Conservation (phyloP, 1,140 invertebrate species). For the Penaeus vannamei region DNA sequence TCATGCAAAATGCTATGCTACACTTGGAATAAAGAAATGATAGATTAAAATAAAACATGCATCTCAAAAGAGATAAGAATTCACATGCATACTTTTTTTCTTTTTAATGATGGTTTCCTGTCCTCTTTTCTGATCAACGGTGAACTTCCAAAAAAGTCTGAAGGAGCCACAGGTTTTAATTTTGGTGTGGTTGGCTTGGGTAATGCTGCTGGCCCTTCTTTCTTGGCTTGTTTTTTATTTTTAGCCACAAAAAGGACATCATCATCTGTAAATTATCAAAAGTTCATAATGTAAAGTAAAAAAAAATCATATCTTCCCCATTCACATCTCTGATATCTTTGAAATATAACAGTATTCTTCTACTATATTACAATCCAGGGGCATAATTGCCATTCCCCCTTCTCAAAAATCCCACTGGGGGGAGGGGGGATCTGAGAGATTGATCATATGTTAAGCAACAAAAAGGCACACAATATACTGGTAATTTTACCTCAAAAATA, state of each 20-base stretch:
- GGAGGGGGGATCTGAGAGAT: background rate
- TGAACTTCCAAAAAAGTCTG: conserved; percentile 38
- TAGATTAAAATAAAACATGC: too few relatives aligned
- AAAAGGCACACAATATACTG: background rate
- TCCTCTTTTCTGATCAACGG: conserved; percentile 2
- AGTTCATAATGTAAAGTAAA: background rate
- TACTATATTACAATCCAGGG: background rate
- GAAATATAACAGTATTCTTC: background rate
- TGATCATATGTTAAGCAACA: background rate
- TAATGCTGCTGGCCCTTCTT: conserved; percentile 13
- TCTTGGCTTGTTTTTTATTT: background rate
- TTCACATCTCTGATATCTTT: too few relatives aligned
- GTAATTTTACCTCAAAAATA: too few relatives aligned
- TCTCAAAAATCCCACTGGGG: too few relatives aligned
- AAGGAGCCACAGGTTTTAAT: conserved; percentile 19
- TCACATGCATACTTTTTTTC: conserved; percentile 20
- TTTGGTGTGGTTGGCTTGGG: conserved; percentile 35
- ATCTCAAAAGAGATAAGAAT: too few relatives aligned
- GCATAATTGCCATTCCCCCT: too few relatives aligned
- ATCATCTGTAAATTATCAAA: conserved; percentile 40
- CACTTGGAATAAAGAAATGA: too few relatives aligned
- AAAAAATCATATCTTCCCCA: background rate
- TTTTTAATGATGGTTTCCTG: conserved; percentile 7
- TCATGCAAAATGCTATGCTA: too few relatives aligned
- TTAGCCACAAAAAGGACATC: background rate